These are phyloP conservation scores for Phaetusa simplex DNA, from an alignment of 2,113 vertebrate genomes.

Conservation along the genomic window DNA sequence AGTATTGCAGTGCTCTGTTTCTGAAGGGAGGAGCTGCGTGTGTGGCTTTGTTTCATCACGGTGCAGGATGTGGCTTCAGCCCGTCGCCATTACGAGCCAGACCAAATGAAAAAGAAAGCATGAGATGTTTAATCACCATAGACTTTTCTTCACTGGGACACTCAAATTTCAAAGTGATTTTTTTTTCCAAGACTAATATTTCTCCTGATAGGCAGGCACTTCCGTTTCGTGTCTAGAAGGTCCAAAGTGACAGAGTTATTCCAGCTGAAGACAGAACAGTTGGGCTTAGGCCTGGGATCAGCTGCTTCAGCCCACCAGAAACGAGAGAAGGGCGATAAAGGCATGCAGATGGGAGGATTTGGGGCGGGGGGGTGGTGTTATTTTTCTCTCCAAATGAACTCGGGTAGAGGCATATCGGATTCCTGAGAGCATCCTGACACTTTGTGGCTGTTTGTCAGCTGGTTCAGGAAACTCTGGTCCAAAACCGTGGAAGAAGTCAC, in stretches of 20 bases:
- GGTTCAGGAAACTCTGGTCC: neutral
- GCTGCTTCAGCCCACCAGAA: neutral
- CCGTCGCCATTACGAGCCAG: neutral
- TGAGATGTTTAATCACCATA: neutral
- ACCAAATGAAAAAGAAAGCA: neutral
- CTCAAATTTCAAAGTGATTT: neutral
- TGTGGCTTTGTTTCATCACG: neutral
- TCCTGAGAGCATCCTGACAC: neutral
- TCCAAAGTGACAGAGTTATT: neutral
- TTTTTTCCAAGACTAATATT: neutral
- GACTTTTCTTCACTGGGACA: neutral
- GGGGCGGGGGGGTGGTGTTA: rapidly evolving
- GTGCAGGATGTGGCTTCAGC: conserved; percentile 39
- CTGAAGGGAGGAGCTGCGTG: neutral
- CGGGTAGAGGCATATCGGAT: neutral
- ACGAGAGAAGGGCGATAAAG: neutral
- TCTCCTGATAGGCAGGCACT: neutral
- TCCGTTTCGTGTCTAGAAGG: neutral
- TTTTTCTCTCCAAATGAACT: neutral
- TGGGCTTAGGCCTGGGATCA: neutral
- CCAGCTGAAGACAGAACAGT: neutral
- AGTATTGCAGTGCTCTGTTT: neutral
- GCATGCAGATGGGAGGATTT: neutral
- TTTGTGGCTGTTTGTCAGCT: neutral
- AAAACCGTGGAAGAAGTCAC: neutral